Percentiles rank a stretch among this genome's conserved stretches.
Conservation (phyloP, 2,113 vertebrate species). For the Arothron firmamentum region DNA sequence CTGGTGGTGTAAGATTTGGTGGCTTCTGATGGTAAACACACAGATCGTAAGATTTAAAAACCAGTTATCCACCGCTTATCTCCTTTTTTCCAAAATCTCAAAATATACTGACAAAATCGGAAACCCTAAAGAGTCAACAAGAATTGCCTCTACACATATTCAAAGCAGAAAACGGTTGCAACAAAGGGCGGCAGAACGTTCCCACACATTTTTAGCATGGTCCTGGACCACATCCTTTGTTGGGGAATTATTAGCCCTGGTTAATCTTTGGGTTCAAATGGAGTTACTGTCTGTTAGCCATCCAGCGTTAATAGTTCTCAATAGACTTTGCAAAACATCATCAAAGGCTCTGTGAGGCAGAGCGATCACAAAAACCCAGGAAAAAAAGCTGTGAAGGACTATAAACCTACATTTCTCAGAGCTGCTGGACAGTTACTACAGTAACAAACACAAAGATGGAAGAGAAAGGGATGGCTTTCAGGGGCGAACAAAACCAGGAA, state of each 20-base stretch:
- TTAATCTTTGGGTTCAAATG: constrained; percentile 36
- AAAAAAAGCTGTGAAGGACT: constrained; percentile 17
- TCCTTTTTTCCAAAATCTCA: too few relatives aligned
- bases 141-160: too few relatives aligned
- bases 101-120: too few relatives aligned
- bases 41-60: too few relatives aligned
- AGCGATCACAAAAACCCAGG: constrained; percentile 22
- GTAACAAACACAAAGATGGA: constrained; percentile 32
- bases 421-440: constrained; percentile 34
- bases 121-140: too few relatives aligned
- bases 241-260: constrained; percentile 38
- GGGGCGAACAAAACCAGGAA: constrained; percentile 68
- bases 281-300: constrained; percentile 33
- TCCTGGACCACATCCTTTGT: constrained; percentile 45
- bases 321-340: constrained; percentile 15
- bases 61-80: too few relatives aligned
- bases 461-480: constrained; percentile 49
- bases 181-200: constrained; percentile 23
- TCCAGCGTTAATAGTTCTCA: constrained; percentile 16
- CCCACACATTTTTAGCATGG: constrained; percentile 42
- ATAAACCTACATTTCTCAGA: constrained; percentile 27
- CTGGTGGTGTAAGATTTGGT: too few relatives aligned
- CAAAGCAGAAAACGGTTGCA: constrained; percentile 11
- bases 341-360: constrained; percentile 11
- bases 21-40: too few relatives aligned